Percentiles rank a stretch among this genome's conserved stretches.
Evolutionary conservation across 2,113 vertebrate species (phyloP).

Genomic region (Pseudorectes ferrugineus): DNA sequence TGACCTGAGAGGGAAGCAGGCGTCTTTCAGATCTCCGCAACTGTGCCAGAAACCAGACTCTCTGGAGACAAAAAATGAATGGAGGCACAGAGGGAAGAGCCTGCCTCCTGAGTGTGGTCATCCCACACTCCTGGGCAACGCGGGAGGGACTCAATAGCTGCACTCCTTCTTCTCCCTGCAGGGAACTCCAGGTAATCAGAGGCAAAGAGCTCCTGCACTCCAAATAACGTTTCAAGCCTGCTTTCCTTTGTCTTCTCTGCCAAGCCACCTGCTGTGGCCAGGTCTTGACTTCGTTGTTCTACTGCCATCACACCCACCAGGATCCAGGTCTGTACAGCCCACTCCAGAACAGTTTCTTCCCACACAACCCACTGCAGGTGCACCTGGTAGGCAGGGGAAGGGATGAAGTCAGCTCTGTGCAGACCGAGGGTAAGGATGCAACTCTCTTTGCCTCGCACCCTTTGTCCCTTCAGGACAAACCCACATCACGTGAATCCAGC

Average conservation of each 20-base stretch:
- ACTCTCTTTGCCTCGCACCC: background rate
- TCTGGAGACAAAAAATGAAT: background rate
- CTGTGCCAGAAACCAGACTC: background rate
- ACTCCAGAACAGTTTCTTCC: background rate
- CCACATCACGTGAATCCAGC: fast-evolving
- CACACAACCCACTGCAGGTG: background rate
- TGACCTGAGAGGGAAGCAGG: background rate
- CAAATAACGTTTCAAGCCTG: background rate
- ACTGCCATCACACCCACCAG: background rate
- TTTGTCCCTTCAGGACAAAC: background rate
- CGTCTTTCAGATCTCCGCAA: background rate
- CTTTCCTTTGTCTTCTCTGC: background rate
- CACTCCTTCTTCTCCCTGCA: background rate
- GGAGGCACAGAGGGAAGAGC: background rate
- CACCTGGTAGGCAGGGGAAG: background rate
- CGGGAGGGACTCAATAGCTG: background rate
- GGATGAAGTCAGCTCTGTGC: background rate
- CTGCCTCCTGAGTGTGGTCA: background rate
- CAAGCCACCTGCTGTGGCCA: background rate
- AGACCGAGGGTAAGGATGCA: background rate
- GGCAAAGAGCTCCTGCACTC: background rate
- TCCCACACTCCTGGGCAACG: background rate
- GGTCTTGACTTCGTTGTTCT: background rate
- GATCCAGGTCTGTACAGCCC: background rate
- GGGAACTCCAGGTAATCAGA: background rate